Conservation (phyloP, 2,888 invertebrate genomes). For the Drosophila anceps region DNA sequence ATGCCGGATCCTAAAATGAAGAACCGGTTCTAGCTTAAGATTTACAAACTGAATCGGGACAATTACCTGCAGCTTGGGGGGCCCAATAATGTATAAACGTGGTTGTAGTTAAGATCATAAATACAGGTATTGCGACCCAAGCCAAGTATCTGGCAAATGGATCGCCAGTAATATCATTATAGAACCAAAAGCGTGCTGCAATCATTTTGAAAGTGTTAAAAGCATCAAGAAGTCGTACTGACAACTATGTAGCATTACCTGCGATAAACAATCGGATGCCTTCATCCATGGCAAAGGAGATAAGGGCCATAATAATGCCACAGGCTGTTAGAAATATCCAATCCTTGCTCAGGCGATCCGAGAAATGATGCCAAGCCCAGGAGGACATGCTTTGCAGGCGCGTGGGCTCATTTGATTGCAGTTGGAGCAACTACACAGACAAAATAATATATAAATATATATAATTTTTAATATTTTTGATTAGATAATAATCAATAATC, state of each 20-base stretch:
- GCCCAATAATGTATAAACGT: constrained; percentile 98
- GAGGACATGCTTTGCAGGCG: constrained; percentile 86
- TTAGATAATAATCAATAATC: too few species aligned
- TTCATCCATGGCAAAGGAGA: constrained; percentile 97
- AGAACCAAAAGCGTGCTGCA: constrained; percentile 95
- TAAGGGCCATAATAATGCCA: constrained; percentile 95
- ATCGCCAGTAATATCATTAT: constrained; percentile 91
- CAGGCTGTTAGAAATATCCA: constrained; percentile 93
- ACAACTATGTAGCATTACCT: not conserved
- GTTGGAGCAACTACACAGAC: constrained; percentile 74
- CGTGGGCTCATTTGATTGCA: constrained; percentile 85
- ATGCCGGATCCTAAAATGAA: constrained; percentile 92
- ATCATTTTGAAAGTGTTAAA: not conserved
- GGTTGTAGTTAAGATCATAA: constrained; percentile 97
- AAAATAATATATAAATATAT: not conserved
- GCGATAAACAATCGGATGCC: constrained; percentile 87
- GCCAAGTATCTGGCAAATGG: constrained; percentile 95
- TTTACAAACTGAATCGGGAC: too few species aligned
- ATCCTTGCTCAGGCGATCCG: constrained; percentile 96
- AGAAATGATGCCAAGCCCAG: constrained; percentile 93
- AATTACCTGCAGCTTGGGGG: constrained; percentile 96
- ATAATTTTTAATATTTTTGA: not conserved
- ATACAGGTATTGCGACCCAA: constrained; percentile 96
- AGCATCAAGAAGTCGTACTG: fast-evolving
- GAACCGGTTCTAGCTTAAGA: not conserved